phyloP scores from a whole-genome alignment of 2,797 vertebrate genomes.

The Sternotherus odoratus region DNA sequence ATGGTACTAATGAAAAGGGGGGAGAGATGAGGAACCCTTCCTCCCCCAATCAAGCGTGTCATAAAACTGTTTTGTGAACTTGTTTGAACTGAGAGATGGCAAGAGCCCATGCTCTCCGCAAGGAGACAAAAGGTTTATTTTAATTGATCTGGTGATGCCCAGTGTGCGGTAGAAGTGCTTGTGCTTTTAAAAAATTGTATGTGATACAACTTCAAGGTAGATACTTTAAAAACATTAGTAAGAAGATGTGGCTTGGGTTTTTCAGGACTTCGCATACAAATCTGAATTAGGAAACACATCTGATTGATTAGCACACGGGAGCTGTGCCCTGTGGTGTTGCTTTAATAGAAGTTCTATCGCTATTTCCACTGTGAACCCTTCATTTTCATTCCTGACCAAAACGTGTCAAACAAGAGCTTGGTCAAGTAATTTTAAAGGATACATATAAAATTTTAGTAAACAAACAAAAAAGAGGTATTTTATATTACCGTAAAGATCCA shows the following conservation, averaged over 20 bases:
- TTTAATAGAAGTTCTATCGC: constrained; percentile 18
- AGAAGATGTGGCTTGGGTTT: background rate
- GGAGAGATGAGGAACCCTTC: too few relatives aligned
- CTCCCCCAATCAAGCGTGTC: background rate
- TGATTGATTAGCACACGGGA: background rate
- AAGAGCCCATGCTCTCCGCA: background rate
- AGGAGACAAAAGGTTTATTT: constrained; percentile 52
- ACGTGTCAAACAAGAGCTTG: constrained; percentile 35
- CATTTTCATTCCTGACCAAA: constrained; percentile 54
- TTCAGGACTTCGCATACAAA: background rate
- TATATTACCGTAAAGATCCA: background rate
- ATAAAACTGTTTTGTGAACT: constrained; percentile 20
- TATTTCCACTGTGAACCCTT: background rate
- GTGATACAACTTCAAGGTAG: constrained; percentile 6
- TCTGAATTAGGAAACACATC: background rate
- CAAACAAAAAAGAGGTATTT: background rate
- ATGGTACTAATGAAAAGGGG: background rate
- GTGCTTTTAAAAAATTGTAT: constrained; percentile 23
- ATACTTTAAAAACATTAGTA: background rate
- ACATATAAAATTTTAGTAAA: background rate
- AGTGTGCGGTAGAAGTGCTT: constrained; percentile 57
- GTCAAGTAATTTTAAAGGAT: background rate
- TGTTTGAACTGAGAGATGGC: constrained; percentile 28
- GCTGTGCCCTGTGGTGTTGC: background rate
- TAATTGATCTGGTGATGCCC: constrained; percentile 35